phyloP scores from a whole-genome alignment of 2,888 invertebrate genomes.

The Hoplodrina ambigua region DNA sequence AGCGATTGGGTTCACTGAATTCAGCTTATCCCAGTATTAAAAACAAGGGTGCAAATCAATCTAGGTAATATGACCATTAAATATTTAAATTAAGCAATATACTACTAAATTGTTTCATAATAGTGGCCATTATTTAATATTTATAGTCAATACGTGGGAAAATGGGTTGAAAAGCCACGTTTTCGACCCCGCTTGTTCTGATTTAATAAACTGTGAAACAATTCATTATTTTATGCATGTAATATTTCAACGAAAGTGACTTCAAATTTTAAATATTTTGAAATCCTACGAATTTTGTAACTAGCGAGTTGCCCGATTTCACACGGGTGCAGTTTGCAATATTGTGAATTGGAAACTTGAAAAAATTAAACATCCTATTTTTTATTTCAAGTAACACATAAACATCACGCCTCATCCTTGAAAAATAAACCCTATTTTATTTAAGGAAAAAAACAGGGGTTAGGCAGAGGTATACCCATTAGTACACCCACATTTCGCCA shows the following conservation, averaged over 20 bases:
- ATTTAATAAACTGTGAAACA: conserved; percentile 10
- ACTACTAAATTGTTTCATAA: conserved; percentile 8
- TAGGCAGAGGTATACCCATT: too few species aligned
- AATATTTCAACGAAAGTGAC: background rate
- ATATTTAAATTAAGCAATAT: conserved; percentile 26
- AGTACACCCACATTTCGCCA: too few species aligned
- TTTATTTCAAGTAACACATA: background rate
- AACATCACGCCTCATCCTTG: too few species aligned
- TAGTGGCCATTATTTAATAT: conserved; percentile 32
- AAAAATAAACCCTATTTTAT: too few species aligned
- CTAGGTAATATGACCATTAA: background rate
- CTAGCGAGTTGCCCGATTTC: too few species aligned
- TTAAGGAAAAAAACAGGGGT: too few species aligned
- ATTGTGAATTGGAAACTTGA: too few species aligned
- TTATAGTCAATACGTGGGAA: conserved; percentile 9
- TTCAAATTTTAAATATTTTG: background rate
- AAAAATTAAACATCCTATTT: background rate
- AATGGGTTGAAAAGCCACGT: conserved; percentile 5
- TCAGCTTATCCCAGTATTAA: conserved; percentile 20
- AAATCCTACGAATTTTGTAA: background rate
- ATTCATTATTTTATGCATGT: background rate
- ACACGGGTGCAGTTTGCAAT: background rate
- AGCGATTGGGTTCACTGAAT: background rate
- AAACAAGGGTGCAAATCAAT: conserved; percentile 35
- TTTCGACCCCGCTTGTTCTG: background rate